Evolutionary conservation across 1,140 invertebrate genomes (phyloP), one percentile per base, ranked within the genome.

Genomic region (Drosophila melanica): DNA sequence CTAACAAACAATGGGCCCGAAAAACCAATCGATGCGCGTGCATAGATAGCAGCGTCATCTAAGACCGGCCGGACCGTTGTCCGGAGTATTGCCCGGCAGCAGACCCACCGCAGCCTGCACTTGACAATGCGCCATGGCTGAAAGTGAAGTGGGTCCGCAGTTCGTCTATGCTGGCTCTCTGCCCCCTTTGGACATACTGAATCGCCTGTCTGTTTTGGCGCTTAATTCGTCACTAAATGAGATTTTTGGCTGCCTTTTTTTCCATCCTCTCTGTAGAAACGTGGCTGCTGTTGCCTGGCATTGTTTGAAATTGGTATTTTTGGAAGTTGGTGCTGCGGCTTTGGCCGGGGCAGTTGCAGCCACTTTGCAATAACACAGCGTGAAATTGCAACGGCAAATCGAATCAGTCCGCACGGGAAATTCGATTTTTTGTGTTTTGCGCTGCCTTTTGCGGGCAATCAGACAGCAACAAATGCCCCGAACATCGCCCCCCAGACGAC

Each of bases 191-290:
- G 79, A 82, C 82, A 82, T 74, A 75, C 62, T 87, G 84, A 82
- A 82, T 80, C 73, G 79, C 69, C 79, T 80, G 84, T 89, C 84
- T 89, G 84, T 89, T 89, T 84, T 89, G 84, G 82, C 82, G 89
- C 89, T 90, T 90, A 90, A 90, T 90, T 90, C 89, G 89, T 90
- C 89, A 90, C 89, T 90, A 90, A 90, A 90, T 90, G 89, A 90
- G 85, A 78, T 81, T 81, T 90, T 90, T 77, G 71, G 74, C n/a
- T 23, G 55, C 55, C 45, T 39, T 51, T 63, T 75, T 18, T 48
- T 16, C 42, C 16, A n/a, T 16, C 69, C 55, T 77, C 42, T 70
- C 16, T 54, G n/a, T 30, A 23, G 16, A n/a, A 55, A 23, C 37
- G 45, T 35, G 59, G 48, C 62, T 63, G 47, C 44, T 42, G 35